These are phyloP conservation scores for Mus minutoides DNA, from an alignment of 2,797 vertebrate genomes.

Conservation along the genomic window DNA sequence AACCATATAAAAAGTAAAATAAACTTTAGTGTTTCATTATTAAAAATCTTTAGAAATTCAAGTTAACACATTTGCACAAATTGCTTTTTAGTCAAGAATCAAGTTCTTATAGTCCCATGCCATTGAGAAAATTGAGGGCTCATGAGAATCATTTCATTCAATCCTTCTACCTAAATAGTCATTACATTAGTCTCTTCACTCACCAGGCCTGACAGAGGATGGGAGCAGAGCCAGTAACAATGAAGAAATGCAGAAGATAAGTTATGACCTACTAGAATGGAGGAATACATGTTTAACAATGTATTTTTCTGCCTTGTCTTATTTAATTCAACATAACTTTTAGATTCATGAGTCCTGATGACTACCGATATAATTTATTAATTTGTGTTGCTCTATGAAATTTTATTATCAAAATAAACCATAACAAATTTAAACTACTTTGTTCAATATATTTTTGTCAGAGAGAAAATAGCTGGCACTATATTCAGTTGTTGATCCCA, in stretches of 20 bases:
- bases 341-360: background rate
- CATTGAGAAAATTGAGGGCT: background rate
- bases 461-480: background rate
- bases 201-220: background rate
- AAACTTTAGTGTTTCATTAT: background rate
- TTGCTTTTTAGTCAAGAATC: background rate
- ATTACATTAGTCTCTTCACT: background rate
- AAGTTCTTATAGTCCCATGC: background rate
- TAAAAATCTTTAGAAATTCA: conserved; percentile 36
- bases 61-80: background rate
- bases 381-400: background rate
- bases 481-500: background rate
- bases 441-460: background rate
- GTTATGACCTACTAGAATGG: background rate
- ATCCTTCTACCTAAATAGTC: background rate
- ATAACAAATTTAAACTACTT: background rate
- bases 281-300: background rate
- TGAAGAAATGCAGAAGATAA: background rate
- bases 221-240: background rate
- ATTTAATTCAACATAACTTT: background rate
- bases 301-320: conserved; percentile 20
- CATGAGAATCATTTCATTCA: background rate
- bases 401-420: background rate
- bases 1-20: conserved; percentile 21
- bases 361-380: background rate